Evolutionary conservation across 2,888 invertebrate species (phyloP).

Genomic region (Odontocolon sp.): DNA sequence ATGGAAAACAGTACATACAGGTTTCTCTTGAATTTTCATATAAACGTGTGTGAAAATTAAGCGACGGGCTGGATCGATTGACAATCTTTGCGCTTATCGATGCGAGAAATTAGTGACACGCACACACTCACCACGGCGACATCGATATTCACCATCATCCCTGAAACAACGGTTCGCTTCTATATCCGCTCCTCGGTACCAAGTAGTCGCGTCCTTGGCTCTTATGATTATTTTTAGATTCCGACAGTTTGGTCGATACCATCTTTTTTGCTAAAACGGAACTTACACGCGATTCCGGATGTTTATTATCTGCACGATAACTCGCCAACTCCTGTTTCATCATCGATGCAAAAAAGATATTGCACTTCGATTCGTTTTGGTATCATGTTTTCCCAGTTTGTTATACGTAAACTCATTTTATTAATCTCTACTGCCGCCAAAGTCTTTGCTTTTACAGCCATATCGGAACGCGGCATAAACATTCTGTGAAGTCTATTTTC

Average conservation of each 20-base stretch:
- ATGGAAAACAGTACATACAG: background rate
- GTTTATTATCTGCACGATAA: background rate
- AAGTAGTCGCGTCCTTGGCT: slow-evolving; percentile 31
- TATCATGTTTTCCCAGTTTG: too few species aligned
- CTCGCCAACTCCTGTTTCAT: background rate
- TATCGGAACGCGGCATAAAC: too few species aligned
- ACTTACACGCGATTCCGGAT: background rate
- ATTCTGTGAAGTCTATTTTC: too few species aligned
- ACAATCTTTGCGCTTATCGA: slow-evolving; percentile 6
- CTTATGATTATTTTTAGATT: slow-evolving; percentile 46
- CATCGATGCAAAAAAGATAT: background rate
- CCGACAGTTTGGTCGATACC: slow-evolving; percentile 49
- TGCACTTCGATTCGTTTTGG: background rate
- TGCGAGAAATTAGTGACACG: slow-evolving; percentile 14
- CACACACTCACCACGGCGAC: background rate
- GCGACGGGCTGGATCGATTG: background rate
- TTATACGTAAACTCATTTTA: too few species aligned
- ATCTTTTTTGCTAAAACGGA: background rate
- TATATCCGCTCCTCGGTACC: background rate
- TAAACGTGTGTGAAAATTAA: background rate
- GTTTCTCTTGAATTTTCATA: too few species aligned
- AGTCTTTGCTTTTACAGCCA: too few species aligned
- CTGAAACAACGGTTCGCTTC: background rate
- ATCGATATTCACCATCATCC: background rate
- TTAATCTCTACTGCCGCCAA: too few species aligned